phyloP scores from a whole-genome alignment of 2,797 vertebrate genomes.

The Gymnoscopelus braueri region DNA sequence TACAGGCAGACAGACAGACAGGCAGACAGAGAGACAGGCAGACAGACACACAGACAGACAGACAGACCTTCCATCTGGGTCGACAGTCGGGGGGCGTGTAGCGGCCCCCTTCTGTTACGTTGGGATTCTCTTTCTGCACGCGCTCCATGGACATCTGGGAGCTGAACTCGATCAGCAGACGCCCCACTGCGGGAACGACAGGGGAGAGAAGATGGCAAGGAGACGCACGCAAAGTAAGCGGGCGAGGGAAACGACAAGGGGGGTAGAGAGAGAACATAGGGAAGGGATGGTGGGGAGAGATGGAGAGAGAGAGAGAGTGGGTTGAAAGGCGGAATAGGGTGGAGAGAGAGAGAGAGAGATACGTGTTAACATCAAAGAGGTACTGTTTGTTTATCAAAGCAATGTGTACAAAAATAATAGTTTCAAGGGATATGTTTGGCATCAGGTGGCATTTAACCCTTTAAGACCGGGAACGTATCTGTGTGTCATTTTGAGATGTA shows the following conservation, averaged over 20 bases:
- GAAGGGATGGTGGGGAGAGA: not conserved
- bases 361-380: slow-evolving; percentile 62
- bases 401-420: slow-evolving; percentile 52
- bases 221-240: not conserved
- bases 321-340: not conserved
- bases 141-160: slow-evolving; percentile 97
- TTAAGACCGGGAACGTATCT: too few species aligned
- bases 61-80: slow-evolving; percentile 87
- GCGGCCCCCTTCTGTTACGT: slow-evolving; percentile 92
- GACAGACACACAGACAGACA: not conserved
- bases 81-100: slow-evolving; percentile 91
- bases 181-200: slow-evolving; percentile 85
- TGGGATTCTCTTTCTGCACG: slow-evolving; percentile 96
- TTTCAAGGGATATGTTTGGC: slow-evolving; percentile 49
- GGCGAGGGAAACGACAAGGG: slow-evolving; percentile 9
- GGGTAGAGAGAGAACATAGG: not conserved
- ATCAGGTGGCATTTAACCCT: slow-evolving; percentile 50
- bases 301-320: slow-evolving; percentile 5
- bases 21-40: not conserved
- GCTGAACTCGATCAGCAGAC: slow-evolving; percentile 97
- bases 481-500: too few species aligned
- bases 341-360: slow-evolving; percentile 28
- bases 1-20: not conserved
- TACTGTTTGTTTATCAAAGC: slow-evolving; percentile 49
- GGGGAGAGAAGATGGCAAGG: slow-evolving; percentile 21